Evolutionary conservation across 2,797 vertebrate species (phyloP), one percentile per base, ranked within the genome.

Genomic region (Neosalanx taihuensis): DNA sequence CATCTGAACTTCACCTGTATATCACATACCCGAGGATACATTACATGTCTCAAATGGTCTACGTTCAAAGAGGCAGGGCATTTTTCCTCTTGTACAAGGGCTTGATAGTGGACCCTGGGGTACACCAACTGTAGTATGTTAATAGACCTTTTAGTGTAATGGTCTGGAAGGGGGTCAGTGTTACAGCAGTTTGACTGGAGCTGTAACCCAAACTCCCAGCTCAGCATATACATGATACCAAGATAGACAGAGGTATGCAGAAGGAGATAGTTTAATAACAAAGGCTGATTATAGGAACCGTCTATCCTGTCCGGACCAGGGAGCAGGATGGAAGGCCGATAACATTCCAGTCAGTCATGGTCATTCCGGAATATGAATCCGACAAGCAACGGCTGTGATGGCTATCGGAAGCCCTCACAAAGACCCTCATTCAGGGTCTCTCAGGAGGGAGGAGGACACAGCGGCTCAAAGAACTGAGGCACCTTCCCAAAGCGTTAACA

Each of bases 261-360:
- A 67, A 49, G 13, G 9, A 12, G 26, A 5, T 79, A 78, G 60
- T 72, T 66, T 81, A 68, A 82, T 81, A 81, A 72, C 17, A 33
- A 33, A 37, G 33, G 67, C 15, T 17, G 5, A 57, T 41, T 30
- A 12, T 7, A 23, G 31, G 1, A 37, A 7, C 20, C 7, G 57
- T 9, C 57, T 10, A 18, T 69, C 53, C 31, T 0, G 10, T 58
- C 51, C 3, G 51, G 37, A 30, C 17, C 17, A 3, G 13, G 46
- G 46, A 18, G 18, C 15, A 20, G 70, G 65, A 17, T 61, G 79
- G 76, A 79, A 56, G 15, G 17, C 51, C 15, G 70, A 60, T 12
- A 60, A 72, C 80, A 85, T 85, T 86, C 86, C 84, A 84, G 62
- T 37, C 23, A 30, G 64, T 37, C 35, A 2, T 2, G 1, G 49